Evolutionary conservation across 2,888 invertebrate species (phyloP), one percentile per base, ranked within the genome.

Genomic region (Spodoptera exigua): DNA sequence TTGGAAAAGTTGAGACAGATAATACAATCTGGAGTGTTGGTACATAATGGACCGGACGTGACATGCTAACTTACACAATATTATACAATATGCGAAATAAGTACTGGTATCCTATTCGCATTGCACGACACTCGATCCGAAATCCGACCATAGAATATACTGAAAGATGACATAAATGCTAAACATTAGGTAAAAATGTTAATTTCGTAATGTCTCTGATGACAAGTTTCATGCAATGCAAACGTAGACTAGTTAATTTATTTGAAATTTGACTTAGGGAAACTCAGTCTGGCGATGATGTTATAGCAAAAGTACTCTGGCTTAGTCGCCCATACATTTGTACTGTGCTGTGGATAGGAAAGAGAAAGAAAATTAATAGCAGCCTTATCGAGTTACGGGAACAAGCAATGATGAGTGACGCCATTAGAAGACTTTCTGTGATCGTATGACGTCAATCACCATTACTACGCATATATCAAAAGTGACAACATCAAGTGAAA

Each of bases 11-110:
- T 60, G 64, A 41, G 64, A 73, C 70, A 68, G 60, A 70, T 62
- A 64, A 69, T 78, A 76, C 56, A 76, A 76, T 45, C 51, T 52
- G 77, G 18, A 64, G 57, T 78, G 64, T 76, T 78, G 76, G 76
- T 77, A 71, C 76, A 79, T 79, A 70, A 78, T 88, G 88, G 89
- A 89, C 85, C 86, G 88, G 87, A 89, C 86, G 74, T 82, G 83
- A 87, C 83, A 78, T 75, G 81, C 84, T 89, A 83, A 80, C 85
- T 86, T 84, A 87, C 79, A 76, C 65, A 79, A 65, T 79, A 82
- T 82, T 82, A 84, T 85, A 87, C 77, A 80, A 80, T 83, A 83
- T 78, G 82, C 80, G 77, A 82, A 80, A 79, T 82, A 81, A 85
- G 82, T 83, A 84, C 82, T 82, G 82, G 70, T 76, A 78, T 72